A percentile compares a stretch with the other conserved stretches of the same genome.
Conservation (phyloP, 2,888 invertebrate species). For the Caenorhabditis sulstoni region DNA sequence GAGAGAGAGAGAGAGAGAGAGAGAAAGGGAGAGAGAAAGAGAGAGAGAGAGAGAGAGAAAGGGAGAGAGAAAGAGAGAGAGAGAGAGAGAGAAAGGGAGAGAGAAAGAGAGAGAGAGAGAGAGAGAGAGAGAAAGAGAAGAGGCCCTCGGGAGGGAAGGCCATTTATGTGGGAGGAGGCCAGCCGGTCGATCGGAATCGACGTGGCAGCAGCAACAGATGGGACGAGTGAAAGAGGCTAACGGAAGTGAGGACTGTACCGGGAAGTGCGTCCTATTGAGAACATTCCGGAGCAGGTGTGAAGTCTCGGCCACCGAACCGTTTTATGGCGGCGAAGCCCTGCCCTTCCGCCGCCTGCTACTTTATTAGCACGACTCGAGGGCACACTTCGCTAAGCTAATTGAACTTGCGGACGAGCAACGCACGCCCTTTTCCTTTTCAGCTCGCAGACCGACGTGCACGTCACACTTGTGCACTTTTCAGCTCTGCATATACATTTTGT, state of each 20-base stretch:
- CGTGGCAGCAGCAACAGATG: neutral
- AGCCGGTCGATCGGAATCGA: neutral
- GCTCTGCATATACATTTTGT: too few species aligned
- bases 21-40: constrained; percentile 24
- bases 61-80: constrained; percentile 20
- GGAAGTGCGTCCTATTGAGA: too few species aligned
- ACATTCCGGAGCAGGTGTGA: too few species aligned
- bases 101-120: constrained; percentile 19
- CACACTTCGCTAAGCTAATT: neutral
- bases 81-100: constrained; percentile 20
- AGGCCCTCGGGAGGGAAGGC: constrained; percentile 3
- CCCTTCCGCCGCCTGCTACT: neutral
- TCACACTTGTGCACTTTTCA: too few species aligned
- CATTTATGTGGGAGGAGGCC: neutral
- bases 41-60: constrained; percentile 16
- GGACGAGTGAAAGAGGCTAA: neutral
- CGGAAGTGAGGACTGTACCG: too few species aligned
- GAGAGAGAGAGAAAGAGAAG: constrained; percentile 19
- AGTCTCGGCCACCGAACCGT: too few species aligned
- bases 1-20: constrained; percentile 18
- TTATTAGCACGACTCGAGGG: neutral
- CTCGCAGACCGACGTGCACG: too few species aligned
- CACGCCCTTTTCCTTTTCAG: too few species aligned
- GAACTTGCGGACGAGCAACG: too few species aligned
- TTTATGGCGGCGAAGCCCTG: too few species aligned